phyloP scores from a whole-genome alignment of 2,888 invertebrate species.

The Meghimatium bilineatum region DNA sequence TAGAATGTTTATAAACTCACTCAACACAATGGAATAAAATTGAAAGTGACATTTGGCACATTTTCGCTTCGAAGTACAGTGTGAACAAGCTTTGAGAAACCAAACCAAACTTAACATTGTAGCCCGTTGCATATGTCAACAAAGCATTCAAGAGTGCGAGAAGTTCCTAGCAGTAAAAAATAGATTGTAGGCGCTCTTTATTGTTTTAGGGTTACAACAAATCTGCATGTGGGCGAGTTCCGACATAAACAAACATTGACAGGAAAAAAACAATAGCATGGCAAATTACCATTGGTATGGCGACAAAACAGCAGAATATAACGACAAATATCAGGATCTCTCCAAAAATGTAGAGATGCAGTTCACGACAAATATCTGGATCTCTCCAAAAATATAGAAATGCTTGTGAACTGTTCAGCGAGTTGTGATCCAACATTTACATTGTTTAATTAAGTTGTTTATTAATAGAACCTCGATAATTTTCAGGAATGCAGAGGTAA shows the following conservation, averaged over 20 bases:
- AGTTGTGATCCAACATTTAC: too few relatives aligned
- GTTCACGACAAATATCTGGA: too few relatives aligned
- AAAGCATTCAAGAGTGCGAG: not conserved
- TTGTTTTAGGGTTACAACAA: not conserved
- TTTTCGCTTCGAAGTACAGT: not conserved
- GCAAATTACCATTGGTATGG: not conserved
- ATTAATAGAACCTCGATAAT: too few relatives aligned
- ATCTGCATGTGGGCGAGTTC: not conserved
- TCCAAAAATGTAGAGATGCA: not conserved
- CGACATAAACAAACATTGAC: not conserved
- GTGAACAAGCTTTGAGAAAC: not conserved
- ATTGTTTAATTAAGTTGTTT: too few relatives aligned
- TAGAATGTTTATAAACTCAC: not conserved
- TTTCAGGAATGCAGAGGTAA: too few relatives aligned
- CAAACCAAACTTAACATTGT: not conserved
- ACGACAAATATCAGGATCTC: not conserved
- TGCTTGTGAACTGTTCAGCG: too few relatives aligned
- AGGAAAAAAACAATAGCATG: not conserved
- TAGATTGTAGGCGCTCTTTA: not conserved
- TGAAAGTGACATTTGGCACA: slow-evolving; percentile 1
- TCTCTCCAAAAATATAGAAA: too few relatives aligned
- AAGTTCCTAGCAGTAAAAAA: not conserved
- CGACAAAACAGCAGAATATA: not conserved
- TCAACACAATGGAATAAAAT: not conserved
- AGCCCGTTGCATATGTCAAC: not conserved